phyloP scores from a whole-genome alignment of 2,888 invertebrate genomes.

The Brenthis ino region DNA sequence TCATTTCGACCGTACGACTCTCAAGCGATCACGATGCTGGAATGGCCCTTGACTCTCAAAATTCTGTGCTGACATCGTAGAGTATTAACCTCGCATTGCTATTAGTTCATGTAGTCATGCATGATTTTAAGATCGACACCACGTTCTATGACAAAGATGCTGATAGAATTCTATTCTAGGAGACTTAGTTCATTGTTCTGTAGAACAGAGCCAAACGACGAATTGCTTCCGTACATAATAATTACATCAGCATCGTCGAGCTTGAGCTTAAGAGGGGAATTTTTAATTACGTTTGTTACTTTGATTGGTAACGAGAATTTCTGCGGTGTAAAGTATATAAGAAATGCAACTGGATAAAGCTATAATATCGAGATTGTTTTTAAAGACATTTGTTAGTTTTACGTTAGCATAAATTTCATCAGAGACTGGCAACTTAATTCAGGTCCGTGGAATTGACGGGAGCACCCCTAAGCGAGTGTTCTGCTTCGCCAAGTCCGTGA shows the following conservation, averaged over 20 bases:
- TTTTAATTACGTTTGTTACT: slow-evolving; percentile 55
- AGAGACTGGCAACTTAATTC: slow-evolving; percentile 52
- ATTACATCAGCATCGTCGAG: slow-evolving; percentile 36
- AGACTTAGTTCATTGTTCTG: slow-evolving; percentile 30
- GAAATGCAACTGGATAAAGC: slow-evolving; percentile 28
- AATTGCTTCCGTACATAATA: slow-evolving; percentile 35
- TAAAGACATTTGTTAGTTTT: slow-evolving; percentile 54
- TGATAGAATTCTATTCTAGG: slow-evolving; percentile 25
- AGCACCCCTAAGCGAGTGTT: slow-evolving; percentile 56
- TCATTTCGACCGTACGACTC: slow-evolving; percentile 81
- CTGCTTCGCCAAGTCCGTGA: slow-evolving; percentile 64
- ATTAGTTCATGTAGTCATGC: slow-evolving; percentile 63
- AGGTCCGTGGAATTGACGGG: slow-evolving; percentile 58
- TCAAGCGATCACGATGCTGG: slow-evolving; percentile 79
- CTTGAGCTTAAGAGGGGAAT: slow-evolving; percentile 42
- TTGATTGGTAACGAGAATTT: slow-evolving; percentile 52
- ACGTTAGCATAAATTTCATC: slow-evolving; percentile 59
- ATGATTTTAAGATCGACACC: slow-evolving; percentile 56
- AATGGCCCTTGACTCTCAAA: slow-evolving; percentile 82
- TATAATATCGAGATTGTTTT: slow-evolving; percentile 41
- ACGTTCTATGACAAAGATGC: slow-evolving; percentile 19
- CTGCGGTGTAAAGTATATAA: slow-evolving; percentile 50
- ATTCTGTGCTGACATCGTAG: slow-evolving; percentile 76
- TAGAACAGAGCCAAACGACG: slow-evolving; percentile 28
- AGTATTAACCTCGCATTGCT: slow-evolving; percentile 69